Evolutionary conservation across 2,113 vertebrate genomes (phyloP).

Genomic region (Leucoraja erinaceus): DNA sequence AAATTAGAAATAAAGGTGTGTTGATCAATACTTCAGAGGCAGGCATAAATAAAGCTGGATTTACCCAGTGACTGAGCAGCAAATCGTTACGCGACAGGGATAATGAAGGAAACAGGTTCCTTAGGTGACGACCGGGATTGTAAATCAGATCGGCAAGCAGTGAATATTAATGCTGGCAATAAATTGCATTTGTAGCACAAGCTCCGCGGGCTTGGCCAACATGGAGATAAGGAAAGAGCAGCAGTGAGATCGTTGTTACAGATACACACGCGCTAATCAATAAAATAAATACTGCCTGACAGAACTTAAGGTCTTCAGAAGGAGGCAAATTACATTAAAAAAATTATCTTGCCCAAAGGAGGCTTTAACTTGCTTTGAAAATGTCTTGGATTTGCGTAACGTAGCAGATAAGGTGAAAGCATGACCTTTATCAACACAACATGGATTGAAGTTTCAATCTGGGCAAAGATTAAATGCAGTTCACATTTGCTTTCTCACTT

Average conservation of each 20-base stretch:
- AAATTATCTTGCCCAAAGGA: neutral
- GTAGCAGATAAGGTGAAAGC: neutral
- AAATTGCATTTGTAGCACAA: neutral
- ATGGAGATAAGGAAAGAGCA: neutral
- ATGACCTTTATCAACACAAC: neutral
- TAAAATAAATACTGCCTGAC: neutral
- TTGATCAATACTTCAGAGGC: neutral
- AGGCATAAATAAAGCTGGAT: neutral
- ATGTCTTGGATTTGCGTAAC: neutral
- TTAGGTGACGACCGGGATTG: neutral
- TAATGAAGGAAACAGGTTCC: neutral
- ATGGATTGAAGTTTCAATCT: neutral
- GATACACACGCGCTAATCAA: neutral
- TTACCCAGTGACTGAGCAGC: neutral
- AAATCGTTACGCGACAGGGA: neutral
- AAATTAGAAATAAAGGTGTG: neutral
- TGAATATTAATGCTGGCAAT: too few species aligned
- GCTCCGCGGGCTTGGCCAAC: neutral
- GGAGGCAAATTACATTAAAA: neutral
- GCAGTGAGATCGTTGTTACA: neutral
- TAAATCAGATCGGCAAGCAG: neutral
- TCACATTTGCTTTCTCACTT: neutral
- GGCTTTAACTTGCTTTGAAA: neutral
- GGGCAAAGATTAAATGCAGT: neutral
- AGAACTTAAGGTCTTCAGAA: neutral